These are phyloP conservation scores for Allobates femoralis DNA, from an alignment of 2,797 vertebrate genomes.

Conservation along the genomic window DNA sequence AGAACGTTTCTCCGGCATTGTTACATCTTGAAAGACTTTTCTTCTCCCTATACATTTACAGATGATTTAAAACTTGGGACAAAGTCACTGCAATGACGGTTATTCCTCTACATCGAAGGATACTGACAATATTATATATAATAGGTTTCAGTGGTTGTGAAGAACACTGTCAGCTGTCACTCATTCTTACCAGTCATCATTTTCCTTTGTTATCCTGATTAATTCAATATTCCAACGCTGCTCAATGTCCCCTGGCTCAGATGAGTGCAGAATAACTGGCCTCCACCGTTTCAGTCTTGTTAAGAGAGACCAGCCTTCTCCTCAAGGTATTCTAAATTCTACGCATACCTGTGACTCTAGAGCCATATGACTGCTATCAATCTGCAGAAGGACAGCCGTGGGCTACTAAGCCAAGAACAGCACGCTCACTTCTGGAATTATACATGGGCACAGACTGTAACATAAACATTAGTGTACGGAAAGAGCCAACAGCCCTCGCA, in stretches of 20 bases:
- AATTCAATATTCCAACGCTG: neutral
- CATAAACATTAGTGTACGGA: neutral
- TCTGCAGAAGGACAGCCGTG: slow-evolving; percentile 42
- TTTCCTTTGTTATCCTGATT: neutral
- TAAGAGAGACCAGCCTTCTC: slow-evolving; percentile 1
- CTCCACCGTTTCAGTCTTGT: neutral
- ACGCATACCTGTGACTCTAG: neutral
- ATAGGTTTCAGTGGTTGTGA: neutral
- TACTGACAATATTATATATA: neutral
- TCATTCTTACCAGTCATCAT: neutral
- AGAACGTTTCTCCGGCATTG: neutral
- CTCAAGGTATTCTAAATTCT: slow-evolving; percentile 15
- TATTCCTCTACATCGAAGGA: neutral
- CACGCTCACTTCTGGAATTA: slow-evolving; percentile 47
- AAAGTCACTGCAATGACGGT: neutral
- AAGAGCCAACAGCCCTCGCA: neutral
- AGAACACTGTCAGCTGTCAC: neutral
- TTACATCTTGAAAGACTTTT: neutral
- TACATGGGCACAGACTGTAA: slow-evolving; percentile 16
- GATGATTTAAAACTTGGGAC: neutral
- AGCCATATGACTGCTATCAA: slow-evolving; percentile 45
- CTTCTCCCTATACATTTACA: neutral
- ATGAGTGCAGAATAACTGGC: neutral
- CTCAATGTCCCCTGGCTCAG: neutral
- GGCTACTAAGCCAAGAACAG: slow-evolving; percentile 12